Evolutionary conservation across 2,113 vertebrate species (phyloP).

Genomic region (Eclectus roratus): DNA sequence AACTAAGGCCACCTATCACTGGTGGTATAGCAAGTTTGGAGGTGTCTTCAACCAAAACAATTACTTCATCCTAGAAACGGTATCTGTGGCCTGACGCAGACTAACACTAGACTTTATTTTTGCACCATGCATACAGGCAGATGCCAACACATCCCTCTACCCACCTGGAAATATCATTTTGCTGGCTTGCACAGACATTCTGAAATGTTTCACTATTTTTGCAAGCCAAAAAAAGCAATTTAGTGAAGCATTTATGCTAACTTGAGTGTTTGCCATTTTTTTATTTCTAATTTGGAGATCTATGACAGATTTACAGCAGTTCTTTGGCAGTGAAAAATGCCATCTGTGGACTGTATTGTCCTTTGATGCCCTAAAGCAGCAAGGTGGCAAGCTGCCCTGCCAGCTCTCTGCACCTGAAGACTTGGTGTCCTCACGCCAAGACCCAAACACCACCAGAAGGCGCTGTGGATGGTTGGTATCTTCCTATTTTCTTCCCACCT

Average conservation of each 20-base stretch:
- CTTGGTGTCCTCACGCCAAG: accelerated
- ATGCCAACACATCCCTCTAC: not conserved
- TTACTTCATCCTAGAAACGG: not conserved
- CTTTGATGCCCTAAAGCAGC: accelerated
- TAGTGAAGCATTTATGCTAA: constrained; percentile 4
- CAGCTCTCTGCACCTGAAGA: accelerated
- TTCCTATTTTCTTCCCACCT: not conserved
- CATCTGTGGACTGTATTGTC: not conserved
- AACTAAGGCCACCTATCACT: not conserved
- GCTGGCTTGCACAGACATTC: not conserved
- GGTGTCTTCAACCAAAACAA: not conserved
- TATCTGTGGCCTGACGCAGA: not conserved
- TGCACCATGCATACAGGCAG: not conserved
- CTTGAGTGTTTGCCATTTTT: not conserved
- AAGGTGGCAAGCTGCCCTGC: not conserved
- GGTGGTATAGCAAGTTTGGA: too few species aligned
- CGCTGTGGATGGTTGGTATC: accelerated
- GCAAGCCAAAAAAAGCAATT: not conserved
- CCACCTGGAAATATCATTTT: not conserved
- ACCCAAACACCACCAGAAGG: not conserved
- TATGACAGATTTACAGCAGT: not conserved
- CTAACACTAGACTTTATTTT: not conserved
- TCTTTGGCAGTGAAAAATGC: not conserved
- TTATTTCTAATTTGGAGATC: not conserved
- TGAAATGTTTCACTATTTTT: not conserved